Evolutionary conservation across 2,113 vertebrate species (phyloP).

Genomic region (Brienomyrus brachyistius): DNA sequence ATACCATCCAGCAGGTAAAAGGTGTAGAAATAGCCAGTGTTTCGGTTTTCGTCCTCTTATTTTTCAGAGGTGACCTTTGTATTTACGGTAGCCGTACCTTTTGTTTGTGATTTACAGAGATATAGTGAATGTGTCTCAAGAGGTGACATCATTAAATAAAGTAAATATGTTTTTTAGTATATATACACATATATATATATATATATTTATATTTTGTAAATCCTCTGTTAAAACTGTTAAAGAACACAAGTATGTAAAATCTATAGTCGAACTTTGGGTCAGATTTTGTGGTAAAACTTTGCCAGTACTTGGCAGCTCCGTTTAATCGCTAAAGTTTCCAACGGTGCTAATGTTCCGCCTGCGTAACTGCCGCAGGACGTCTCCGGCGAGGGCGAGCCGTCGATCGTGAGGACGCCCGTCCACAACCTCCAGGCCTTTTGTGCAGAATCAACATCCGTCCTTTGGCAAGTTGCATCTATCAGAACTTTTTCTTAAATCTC

Average conservation of each 20-base stretch:
- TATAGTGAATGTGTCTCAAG: not conserved
- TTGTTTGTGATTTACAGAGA: not conserved
- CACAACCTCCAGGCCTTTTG: not conserved
- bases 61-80: slow-evolving; percentile 4
- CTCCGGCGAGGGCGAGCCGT: not conserved
- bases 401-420: not conserved
- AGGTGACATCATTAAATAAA: not conserved
- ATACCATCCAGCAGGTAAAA: not conserved
- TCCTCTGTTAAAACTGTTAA: slow-evolving; percentile 17
- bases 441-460: not conserved
- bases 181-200: not conserved
- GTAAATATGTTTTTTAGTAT: slow-evolving; percentile 6
- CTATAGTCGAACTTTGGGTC: not conserved
- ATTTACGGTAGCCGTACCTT: not conserved
- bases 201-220: not conserved
- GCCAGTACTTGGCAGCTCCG: slow-evolving; percentile 18
- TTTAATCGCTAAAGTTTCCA: slow-evolving; percentile 34
- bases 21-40: not conserved
- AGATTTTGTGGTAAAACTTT: slow-evolving; percentile 11
- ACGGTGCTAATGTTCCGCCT: slow-evolving; percentile 53
- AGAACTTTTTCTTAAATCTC: not conserved
- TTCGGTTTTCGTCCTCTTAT: not conserved
- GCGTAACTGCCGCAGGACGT: not conserved
- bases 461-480: not conserved
- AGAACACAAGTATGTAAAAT: slow-evolving; percentile 2